phyloP scores from a whole-genome alignment of 2,888 invertebrate genomes.

The Heliconius cydno region DNA sequence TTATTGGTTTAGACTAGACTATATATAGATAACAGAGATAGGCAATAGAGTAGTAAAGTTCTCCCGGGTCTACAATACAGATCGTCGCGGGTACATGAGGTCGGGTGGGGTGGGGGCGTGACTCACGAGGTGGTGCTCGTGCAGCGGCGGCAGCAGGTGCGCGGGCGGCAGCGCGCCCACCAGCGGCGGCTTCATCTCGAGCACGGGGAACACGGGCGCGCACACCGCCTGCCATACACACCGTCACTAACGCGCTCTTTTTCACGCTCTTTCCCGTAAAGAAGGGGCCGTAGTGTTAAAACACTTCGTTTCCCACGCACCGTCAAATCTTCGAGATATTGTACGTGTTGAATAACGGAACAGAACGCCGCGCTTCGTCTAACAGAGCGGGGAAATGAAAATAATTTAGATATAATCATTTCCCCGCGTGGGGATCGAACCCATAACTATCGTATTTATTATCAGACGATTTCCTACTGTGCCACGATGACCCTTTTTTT shows the following conservation, averaged over 20 bases:
- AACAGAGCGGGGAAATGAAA: not conserved
- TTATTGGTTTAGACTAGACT: too few species aligned
- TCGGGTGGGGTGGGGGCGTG: constrained; percentile 55
- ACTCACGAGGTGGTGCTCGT: constrained; percentile 86
- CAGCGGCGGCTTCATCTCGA: constrained; percentile 81
- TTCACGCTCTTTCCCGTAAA: not conserved
- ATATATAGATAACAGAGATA: too few species aligned
- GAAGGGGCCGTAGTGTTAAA: not conserved
- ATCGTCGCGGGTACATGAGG: constrained; percentile 15
- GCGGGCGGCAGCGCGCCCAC: constrained; percentile 80
- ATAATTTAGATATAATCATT: not conserved
- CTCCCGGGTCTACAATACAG: not conserved
- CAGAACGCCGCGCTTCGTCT: too few species aligned
- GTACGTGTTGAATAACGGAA: not conserved
- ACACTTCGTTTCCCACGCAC: not conserved
- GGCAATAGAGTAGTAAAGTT: not conserved
- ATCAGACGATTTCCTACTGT: not conserved
- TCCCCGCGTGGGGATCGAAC: not conserved
- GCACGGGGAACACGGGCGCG: constrained; percentile 82
- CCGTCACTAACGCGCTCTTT: constrained; percentile 31
- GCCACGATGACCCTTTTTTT: not conserved
- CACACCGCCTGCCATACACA: constrained; percentile 73
- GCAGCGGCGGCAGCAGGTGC: constrained; percentile 84
- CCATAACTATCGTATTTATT: not conserved
- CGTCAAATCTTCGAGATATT: not conserved